Conservation (phyloP, 1,140 invertebrate species). For the Bombus terrestris region DNA sequence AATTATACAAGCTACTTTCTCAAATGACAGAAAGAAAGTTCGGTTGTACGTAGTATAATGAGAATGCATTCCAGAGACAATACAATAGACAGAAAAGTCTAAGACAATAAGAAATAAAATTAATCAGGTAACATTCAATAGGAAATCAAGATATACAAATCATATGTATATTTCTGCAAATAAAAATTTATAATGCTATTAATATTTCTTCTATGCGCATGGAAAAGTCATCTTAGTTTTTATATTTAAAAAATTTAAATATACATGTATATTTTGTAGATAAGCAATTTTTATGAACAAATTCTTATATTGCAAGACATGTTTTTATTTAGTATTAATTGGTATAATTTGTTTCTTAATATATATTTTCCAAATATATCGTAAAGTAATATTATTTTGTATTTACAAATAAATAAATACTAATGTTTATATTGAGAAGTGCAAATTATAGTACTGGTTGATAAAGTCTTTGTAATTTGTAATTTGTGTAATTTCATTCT, state of each 20-base stretch:
- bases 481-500: too few species aligned
- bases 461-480: too few species aligned
- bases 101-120: not conserved
- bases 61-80: not conserved
- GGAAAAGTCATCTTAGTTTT: not conserved
- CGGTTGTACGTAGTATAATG: not conserved
- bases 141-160: not conserved
- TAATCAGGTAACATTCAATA: not conserved
- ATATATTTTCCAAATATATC: not conserved
- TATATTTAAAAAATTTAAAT: not conserved
- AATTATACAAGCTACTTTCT: conserved; percentile 68
- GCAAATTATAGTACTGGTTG: too few species aligned
- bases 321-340: not conserved
- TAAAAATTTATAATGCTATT: not conserved
- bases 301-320: not conserved
- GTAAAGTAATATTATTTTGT: not conserved
- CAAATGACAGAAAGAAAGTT: conserved; percentile 76
- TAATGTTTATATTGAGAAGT: not conserved
- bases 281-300: not conserved
- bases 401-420: not conserved
- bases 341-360: not conserved
- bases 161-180: not conserved
- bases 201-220: not conserved
- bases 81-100: not conserved
- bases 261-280: not conserved